A percentile compares a stretch with the other conserved stretches of the same genome.
These are phyloP conservation scores for Eilema depressum DNA, from an alignment of 2,888 invertebrate species.

Conservation along the genomic window DNA sequence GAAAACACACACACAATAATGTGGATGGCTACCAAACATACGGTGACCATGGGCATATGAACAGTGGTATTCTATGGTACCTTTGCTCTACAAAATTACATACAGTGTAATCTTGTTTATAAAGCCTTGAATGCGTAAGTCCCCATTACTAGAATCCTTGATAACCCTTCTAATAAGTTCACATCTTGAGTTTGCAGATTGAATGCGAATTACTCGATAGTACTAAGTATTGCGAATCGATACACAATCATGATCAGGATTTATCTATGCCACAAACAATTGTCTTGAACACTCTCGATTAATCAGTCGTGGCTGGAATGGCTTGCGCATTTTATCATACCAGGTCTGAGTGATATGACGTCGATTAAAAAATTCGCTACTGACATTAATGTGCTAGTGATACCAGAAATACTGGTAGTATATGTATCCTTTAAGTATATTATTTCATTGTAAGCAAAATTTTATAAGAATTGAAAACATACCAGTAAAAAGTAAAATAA, in stretches of 20 bases:
- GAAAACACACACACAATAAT: neutral
- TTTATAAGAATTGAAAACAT: neutral
- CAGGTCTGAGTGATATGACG: neutral
- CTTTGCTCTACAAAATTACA: no score
- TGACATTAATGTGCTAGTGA: neutral
- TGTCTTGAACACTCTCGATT: neutral
- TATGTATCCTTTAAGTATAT: neutral
- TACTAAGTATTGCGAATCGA: neutral
- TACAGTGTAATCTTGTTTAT: no score
- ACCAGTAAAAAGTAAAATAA: slow-evolving; percentile 34
- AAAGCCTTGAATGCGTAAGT: no score
- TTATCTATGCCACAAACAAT: neutral
- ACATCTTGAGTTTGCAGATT: neutral
- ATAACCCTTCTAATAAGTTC: neutral
- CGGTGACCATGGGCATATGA: neutral
- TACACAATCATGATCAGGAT: neutral
- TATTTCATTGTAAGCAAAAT: neutral
- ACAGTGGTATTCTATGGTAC: neutral
- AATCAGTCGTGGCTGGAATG: neutral
- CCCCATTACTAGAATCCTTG: neutral
- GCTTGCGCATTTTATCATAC: neutral
- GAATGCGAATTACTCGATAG: neutral
- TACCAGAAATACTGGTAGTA: neutral
- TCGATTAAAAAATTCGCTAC: neutral
- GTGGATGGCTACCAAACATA: neutral